Base-by-base conservation (phyloP, 2,797 vertebrate species). In the Knipowitschia caucasica region DNA sequence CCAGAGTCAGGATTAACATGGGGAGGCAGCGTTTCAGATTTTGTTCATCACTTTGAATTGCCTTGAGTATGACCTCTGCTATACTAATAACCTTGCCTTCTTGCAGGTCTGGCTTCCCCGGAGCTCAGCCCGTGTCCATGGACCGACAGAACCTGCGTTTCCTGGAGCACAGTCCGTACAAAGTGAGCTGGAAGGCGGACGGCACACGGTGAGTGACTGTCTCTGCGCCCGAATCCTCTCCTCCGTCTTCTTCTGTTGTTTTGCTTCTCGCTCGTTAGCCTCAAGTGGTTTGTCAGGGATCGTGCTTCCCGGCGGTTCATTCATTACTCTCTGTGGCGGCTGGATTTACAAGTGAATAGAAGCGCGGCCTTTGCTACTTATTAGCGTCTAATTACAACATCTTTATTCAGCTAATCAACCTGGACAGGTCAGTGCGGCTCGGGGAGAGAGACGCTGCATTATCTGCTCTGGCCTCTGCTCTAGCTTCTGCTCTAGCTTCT, bases 151-250 rank as follows among this genome's bases (percentile, higher is more conserved):
- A 99, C 82, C 91, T 99, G 67, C 91, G 89, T 65, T 90, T 98
- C 69, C 78, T 99, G 69, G 93, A 97, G 62, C 92, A 95, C 84
- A 97, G 94, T 56, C 91, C 92, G 15, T 99, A 98, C 84, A 99
- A 97, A 93, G 97, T 99, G 86, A 99, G 96, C 91, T 99, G 97
- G 96, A 99, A 99, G 89, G 97, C 97, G 59, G 97, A 99, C 35
- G 96, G 97, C 64, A 98, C 95, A 63, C 91, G 96, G 97, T 99
- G 87, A 87, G 94, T 91, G 59, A 17, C 42, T 0, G 8, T 53
- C 11, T 20, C 1, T 26, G 29, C n/a, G 17, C 21, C 9, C 7
- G n/a, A 26, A 15, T 7, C 15, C 18, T 17, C 1, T 23, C 20
- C 15, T 59, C 20, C 12, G 30, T 40, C 39, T 42, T 24, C 10